A percentile compares a stretch with the other conserved stretches of the same genome.
These are phyloP conservation scores for Acholoe squamosa DNA, from an alignment of 2,888 invertebrate genomes.

Conservation along the genomic window DNA sequence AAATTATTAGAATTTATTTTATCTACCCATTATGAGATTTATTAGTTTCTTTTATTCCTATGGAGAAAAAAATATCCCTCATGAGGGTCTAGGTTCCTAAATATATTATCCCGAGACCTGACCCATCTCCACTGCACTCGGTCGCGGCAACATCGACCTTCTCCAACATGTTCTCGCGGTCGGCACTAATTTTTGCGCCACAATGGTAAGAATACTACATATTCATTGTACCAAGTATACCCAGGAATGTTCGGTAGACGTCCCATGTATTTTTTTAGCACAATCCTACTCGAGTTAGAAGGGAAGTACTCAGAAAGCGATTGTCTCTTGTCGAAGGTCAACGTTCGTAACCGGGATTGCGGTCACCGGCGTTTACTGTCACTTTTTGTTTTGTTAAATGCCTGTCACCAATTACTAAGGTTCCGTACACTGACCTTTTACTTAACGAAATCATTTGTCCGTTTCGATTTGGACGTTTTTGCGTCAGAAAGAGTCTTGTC, in stretches of 20 bases:
- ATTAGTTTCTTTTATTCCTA: no score
- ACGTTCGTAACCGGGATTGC: not conserved
- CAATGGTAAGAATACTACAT: constrained; percentile 73
- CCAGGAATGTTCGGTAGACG: not conserved
- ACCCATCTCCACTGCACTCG: constrained; percentile 9
- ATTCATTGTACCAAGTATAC: constrained; percentile 32
- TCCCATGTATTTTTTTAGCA: no score
- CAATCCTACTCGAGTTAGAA: not conserved
- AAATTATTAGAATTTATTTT: no score
- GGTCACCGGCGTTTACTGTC: not conserved
- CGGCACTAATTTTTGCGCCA: constrained; percentile 74
- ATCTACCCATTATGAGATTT: no score
- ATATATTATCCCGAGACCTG: not conserved
- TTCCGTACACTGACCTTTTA: no score
- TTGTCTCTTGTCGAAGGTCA: not conserved
- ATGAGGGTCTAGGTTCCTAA: no score
- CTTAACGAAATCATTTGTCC: no score
- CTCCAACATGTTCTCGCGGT: constrained; percentile 75
- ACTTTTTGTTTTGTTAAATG: not conserved
- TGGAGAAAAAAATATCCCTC: no score
- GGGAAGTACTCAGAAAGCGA: not conserved
- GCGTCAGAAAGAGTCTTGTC: no score
- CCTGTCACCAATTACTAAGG: not conserved
- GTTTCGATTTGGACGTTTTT: no score
- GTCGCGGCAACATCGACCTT: constrained; percentile 36